Evolutionary conservation across 2,113 vertebrate species (phyloP), one percentile per base, ranked within the genome.

Genomic region (Rhinolophus sinicus): DNA sequence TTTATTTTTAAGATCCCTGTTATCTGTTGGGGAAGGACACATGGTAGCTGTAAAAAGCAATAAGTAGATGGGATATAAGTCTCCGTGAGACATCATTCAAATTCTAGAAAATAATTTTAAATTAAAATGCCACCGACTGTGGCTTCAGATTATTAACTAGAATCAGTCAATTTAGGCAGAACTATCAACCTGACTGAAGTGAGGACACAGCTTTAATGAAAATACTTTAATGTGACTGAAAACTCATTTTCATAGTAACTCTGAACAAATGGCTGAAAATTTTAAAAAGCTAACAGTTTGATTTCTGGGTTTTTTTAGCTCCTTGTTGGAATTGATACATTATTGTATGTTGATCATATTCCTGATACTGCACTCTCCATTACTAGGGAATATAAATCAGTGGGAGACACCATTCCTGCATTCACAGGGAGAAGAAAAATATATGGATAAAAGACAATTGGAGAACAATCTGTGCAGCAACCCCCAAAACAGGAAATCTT

Each of bases 71-170:
- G 14, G 33, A 81, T 88, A 26, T n/a, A 86, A 95, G 50, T 91
- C 70, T 82, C 88, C 11, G 28, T 47, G 56, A 96, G 54, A 62
- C 8, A 35, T 30, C 60, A 80, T 67, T 90, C 93, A 96, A 62
- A 96, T 87, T 92, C 75, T 76, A 90, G 38, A 87, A 95, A 78
- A 80, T 88, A 72, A 96, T 88, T 92, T 84, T 82, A 93, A 96
- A 95, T 97, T 85, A 88, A 95, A 96, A 94, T 64, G 65, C 67
- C 62, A 88, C 81, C 90, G 24, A 78, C 56, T 9, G 85, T 58
- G 85, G 65, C 81, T 82, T 54, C 60, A 77, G 18, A 54, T 88
- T 88, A 95, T 95, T 83, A 88, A 62, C 54, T 44, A 6, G 11
- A 96, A 62, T 88, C 93, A 47, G 38, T 94, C n/a, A 73, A 82